phyloP scores from a whole-genome alignment of 2,113 vertebrate species.

The Notiomystis cincta region DNA sequence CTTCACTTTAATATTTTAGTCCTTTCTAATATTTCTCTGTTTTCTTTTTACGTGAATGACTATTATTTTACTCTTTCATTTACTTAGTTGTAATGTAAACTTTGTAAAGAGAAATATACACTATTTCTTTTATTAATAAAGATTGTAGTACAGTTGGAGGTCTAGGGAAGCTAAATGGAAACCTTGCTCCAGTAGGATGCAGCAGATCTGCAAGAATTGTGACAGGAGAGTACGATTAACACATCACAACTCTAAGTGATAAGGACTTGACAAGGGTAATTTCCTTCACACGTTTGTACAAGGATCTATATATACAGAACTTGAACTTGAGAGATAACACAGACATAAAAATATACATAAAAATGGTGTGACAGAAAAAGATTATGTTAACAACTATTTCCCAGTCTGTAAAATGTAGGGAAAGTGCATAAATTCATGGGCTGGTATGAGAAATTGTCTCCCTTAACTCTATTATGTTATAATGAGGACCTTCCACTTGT shows the following conservation, averaged over 20 bases:
- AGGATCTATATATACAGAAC: background rate
- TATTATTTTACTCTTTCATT: background rate
- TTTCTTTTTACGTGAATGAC: background rate
- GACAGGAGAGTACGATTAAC: background rate
- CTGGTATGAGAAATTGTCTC: constrained; percentile 70
- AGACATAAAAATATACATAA: constrained; percentile 44
- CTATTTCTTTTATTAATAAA: background rate
- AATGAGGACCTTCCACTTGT: constrained; percentile 66
- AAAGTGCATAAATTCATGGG: constrained; percentile 73
- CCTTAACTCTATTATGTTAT: constrained; percentile 61
- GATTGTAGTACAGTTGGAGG: background rate
- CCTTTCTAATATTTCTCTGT: background rate
- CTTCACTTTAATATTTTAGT: background rate
- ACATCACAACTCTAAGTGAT: background rate
- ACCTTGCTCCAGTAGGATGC: background rate
- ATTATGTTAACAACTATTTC: constrained; percentile 67
- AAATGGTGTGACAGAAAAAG: constrained; percentile 49
- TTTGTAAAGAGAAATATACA: background rate
- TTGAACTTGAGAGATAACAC: constrained; percentile 29
- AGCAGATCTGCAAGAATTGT: background rate
- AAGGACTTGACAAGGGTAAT: constrained; percentile 13
- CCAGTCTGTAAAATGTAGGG: constrained; percentile 14
- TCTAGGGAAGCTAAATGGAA: background rate
- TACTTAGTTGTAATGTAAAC: background rate
- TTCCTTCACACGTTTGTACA: background rate